Conservation (phyloP, 2,797 vertebrate species). For the Lacerta viridis region DNA sequence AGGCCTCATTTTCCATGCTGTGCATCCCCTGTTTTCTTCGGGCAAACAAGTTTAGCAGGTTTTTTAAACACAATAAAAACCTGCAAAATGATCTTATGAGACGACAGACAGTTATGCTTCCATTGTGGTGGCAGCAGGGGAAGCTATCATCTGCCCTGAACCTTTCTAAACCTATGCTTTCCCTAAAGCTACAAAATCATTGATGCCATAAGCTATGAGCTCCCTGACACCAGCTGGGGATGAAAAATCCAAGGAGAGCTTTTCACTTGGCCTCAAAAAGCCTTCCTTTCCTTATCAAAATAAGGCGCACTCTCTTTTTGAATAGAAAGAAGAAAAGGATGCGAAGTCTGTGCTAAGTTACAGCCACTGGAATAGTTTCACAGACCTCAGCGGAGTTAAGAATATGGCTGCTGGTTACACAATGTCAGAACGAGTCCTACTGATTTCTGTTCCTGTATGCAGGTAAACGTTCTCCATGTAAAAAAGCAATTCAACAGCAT, state of each 20-base stretch:
- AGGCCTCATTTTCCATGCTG: not conserved
- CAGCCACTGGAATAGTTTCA: not conserved
- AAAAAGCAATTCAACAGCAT: slow-evolving; percentile 1
- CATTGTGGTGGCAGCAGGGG: not conserved
- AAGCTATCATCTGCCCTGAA: not conserved
- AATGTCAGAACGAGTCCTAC: not conserved
- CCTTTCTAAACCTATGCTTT: not conserved
- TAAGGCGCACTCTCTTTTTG: not conserved
- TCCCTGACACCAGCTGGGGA: not conserved
- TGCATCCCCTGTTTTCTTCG: not conserved
- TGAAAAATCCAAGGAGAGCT: not conserved
- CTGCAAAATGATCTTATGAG: not conserved
- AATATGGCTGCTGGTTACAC: not conserved
- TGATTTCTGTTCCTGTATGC: not conserved
- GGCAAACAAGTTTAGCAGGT: not conserved
- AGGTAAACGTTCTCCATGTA: not conserved
- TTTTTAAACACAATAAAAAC: not conserved
- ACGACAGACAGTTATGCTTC: not conserved
- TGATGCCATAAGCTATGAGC: not conserved
- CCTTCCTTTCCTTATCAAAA: not conserved
- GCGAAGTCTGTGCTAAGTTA: not conserved
- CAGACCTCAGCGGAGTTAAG: not conserved
- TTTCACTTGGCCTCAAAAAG: not conserved
- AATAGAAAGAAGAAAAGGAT: not conserved
- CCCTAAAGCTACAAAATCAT: not conserved